These are phyloP conservation scores for Dipodomys stephensi DNA, from an alignment of 2,113 vertebrate genomes.

Conservation along the genomic window DNA sequence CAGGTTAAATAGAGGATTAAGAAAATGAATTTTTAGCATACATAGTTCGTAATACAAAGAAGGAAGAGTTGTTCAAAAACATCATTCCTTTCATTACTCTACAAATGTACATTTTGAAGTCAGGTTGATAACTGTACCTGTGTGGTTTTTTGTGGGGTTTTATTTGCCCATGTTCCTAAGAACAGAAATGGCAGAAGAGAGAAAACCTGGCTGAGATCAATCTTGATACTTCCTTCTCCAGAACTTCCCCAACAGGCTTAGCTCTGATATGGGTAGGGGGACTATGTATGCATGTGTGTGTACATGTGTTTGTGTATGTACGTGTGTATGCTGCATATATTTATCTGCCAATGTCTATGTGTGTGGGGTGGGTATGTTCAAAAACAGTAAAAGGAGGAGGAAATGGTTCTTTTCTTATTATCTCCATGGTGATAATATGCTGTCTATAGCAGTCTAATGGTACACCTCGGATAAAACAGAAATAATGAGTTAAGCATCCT, in stretches of 20 bases:
- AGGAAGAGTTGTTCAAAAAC: background rate
- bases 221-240: background rate
- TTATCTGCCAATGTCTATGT: background rate
- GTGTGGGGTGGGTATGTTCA: background rate
- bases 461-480: background rate
- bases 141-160: no score
- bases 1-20: background rate
- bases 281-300: background rate
- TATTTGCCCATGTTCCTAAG: background rate
- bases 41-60: background rate
- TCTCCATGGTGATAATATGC: background rate
- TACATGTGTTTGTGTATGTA: background rate
- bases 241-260: background rate
- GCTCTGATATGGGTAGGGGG: background rate
- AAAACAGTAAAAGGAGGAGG: background rate
- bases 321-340: background rate
- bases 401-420: background rate
- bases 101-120: background rate
- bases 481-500: background rate
- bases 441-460: background rate
- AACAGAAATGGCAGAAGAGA: background rate
- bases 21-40: background rate
- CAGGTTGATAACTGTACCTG: background rate
- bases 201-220: background rate
- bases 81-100: background rate